These are phyloP conservation scores for Tinea semifulvella DNA, from an alignment of 2,888 invertebrate species.

Conservation along the genomic window DNA sequence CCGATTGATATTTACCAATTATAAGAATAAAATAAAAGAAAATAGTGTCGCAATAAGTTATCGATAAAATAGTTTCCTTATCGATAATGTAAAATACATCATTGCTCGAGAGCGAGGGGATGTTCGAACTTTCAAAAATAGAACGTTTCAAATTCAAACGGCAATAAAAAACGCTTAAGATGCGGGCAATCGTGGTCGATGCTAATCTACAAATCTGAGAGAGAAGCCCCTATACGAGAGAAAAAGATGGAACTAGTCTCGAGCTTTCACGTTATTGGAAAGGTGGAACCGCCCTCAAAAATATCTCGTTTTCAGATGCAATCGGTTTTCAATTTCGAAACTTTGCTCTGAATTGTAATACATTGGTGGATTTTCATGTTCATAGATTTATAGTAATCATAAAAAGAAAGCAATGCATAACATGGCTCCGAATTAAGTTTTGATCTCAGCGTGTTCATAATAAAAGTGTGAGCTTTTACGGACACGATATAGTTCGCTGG, in stretches of 20 bases:
- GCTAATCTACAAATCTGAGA: conserved; percentile 39
- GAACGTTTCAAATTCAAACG: conserved; percentile 24
- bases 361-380: background rate
- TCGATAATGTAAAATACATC: conserved; percentile 4
- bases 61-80: too few species aligned
- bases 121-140: conserved; percentile 9
- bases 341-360: background rate
- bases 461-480: background rate
- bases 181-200: conserved; percentile 52
- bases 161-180: conserved; percentile 47
- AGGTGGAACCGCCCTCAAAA: background rate
- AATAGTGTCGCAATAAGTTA: background rate
- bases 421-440: too few species aligned
- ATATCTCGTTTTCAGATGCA: background rate
- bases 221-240: conserved; percentile 24
- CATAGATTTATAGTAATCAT: background rate
- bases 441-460: background rate
- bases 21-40: background rate
- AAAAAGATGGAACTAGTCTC: conserved; percentile 24
- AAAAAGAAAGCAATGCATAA: conserved; percentile 1
- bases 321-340: background rate
- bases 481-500: background rate
- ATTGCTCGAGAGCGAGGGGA: background rate
- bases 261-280: background rate
- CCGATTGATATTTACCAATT: too few species aligned